Conservation (phyloP, 2,797 vertebrate genomes). For the Champsocephalus esox region DNA sequence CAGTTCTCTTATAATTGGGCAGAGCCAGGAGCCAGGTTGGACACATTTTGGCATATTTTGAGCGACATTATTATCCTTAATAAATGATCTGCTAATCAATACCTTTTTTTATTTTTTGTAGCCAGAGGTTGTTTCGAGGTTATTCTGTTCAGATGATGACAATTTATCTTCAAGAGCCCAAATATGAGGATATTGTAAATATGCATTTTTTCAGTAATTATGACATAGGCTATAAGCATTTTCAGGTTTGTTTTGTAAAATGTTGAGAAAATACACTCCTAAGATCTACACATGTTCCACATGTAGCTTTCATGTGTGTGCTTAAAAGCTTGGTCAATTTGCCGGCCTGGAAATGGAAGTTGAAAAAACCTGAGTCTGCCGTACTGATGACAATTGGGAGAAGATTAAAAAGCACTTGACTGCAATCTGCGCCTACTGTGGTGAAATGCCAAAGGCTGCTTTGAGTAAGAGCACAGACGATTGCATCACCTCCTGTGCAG, state of each 20-base stretch:
- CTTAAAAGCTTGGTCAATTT: conserved; percentile 20
- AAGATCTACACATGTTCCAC: neutral
- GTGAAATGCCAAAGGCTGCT: conserved; percentile 62
- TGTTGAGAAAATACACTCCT: neutral
- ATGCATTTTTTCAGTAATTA: neutral
- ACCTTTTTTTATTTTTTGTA: no score
- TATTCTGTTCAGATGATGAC: neutral
- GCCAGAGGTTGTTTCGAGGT: no score
- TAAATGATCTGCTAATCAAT: no score
- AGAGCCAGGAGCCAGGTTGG: neutral
- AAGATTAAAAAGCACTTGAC: conserved; percentile 72
- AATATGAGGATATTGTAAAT: neutral
- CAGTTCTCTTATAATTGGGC: neutral
- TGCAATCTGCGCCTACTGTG: conserved; percentile 65
- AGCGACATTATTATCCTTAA: no score
- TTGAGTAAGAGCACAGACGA: conserved; percentile 48
- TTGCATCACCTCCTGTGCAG: conserved; percentile 56
- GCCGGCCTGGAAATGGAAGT: conserved; percentile 7
- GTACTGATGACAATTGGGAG: conserved; percentile 61
- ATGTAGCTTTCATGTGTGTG: neutral
- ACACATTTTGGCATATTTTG: no score
- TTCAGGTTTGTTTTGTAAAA: neutral
- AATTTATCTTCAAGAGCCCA: neutral
- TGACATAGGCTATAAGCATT: neutral
- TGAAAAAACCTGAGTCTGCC: conserved; percentile 14